Base-by-base conservation (phyloP, 2,797 vertebrate species). In the Schizopygopsis pylzovi region DNA sequence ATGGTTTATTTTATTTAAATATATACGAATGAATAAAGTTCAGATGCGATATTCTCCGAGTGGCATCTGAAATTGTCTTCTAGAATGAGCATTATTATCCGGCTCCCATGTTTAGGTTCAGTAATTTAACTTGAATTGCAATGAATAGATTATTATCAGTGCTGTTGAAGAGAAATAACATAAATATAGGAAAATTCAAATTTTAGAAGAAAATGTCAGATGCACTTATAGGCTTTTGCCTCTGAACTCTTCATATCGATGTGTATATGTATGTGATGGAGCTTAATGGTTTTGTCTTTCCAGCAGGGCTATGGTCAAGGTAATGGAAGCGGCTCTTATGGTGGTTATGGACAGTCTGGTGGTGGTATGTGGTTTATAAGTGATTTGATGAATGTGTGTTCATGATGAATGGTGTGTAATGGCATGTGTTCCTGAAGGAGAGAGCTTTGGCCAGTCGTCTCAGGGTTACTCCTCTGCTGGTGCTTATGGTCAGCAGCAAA, bases 281-380 rank as follows among this genome's bases (percentile, higher is more conserved):
- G 1, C 6, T 54, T 11, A 59, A 18, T 41, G 0, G 13, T 1
- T 2, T 68, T 15, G 83, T 3, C 86, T 63, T 75, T 15, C 6
- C 86, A 94, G 94, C 85, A 95, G 96, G 87, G 87, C 37, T 96
- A 92, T 75, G 94, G 94, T 37, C 95, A 96, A 92, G 95, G 95
- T 75, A 95, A 94, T 82, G 93, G 94, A 22, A 82, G 90, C 28
- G 82, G 83, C 82, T 85, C 93, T 15, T 96, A 91, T 54, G 86
- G 82, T 77, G 90, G 89, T 72, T 96, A 94, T 88, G 94, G 93
- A 68, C 95, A 95, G 76, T 89, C 91, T 82, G 91, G 85, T 90
- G 90, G 28, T 79, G 90, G 28, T 79, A n/a, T 41, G 52, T 20
- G 4, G 1, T 2, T 1, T 2, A 6, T 80, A 18, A 45, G 0